Percentiles rank a stretch among this genome's conserved stretches.
Conservation (phyloP, 2,113 vertebrate genomes). For the Mastomys natalensis region DNA sequence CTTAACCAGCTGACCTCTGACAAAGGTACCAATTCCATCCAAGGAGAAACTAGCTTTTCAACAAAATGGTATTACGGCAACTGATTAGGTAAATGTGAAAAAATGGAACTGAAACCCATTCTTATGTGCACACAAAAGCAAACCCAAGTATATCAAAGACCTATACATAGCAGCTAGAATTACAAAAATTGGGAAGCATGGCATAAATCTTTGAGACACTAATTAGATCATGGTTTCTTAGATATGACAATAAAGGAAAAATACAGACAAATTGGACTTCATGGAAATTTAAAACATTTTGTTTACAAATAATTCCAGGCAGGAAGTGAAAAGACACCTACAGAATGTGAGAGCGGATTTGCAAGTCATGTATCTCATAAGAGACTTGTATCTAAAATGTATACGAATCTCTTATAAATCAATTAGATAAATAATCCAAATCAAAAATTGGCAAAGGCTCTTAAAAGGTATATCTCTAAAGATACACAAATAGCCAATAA, state of each 20-base stretch:
- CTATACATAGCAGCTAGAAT: background rate
- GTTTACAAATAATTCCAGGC: slow-evolving; percentile 12
- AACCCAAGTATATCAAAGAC: slow-evolving; percentile 37
- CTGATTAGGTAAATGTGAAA: slow-evolving; percentile 30
- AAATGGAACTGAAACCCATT: slow-evolving; percentile 34
- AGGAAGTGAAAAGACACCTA: slow-evolving; percentile 13
- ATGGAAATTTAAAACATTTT: slow-evolving; percentile 18
- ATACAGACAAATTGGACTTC: slow-evolving; percentile 18
- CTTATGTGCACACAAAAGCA: slow-evolving; percentile 40
- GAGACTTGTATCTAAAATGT: slow-evolving; percentile 50
- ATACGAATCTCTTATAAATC: slow-evolving; percentile 38
- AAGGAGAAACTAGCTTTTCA: background rate
- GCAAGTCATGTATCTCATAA: slow-evolving; percentile 10
- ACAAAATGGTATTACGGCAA: background rate
- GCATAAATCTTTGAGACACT: background rate
- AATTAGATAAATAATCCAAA: slow-evolving; percentile 49
- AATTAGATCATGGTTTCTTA: slow-evolving; percentile 48
- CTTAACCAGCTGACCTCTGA: slow-evolving; percentile 6
- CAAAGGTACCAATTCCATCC: background rate
- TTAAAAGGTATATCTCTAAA: slow-evolving; percentile 53
- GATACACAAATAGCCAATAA: background rate
- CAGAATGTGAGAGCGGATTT: slow-evolving; percentile 48
- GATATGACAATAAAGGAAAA: slow-evolving; percentile 33
- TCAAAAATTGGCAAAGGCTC: slow-evolving; percentile 47
- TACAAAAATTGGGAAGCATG: slow-evolving; percentile 44